Evolutionary conservation across 2,888 invertebrate species (phyloP), one percentile per base, ranked within the genome.

Genomic region (Halictus quadricinctus): DNA sequence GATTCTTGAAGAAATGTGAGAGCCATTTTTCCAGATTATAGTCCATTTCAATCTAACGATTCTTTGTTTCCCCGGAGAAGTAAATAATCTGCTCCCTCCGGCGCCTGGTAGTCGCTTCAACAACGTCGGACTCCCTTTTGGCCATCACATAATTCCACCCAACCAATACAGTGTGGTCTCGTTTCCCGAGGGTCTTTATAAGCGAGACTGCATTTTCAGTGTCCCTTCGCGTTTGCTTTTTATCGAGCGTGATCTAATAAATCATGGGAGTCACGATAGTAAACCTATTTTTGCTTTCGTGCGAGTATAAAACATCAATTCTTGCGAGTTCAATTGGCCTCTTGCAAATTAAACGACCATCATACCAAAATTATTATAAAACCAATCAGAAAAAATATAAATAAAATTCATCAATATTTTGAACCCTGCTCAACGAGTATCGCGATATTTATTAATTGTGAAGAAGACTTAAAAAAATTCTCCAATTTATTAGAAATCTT

Each of bases 161-260:
- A 79, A 54, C 69, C 60, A 21, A 73, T 10, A 13, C 46, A 50
- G 69, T 3, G 41, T 66, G 50, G 60, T 64, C 48, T 15, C 41
- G 69, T 82, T 74, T 60, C 29, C 58, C 8, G 43, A 50, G 73
- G 82, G 79, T 86, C 75, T 84, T 79, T 79, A 79, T 82, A 82
- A 80, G 74, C 78, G 74, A 1, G 48, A 41, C 50, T 43, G 41
- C 46, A 41, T 81, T 66, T 7, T 18, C 64, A 58, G 54, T 21
- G 29, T 60, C 43, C 58, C 36, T 60, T 70, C 64, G 43, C 78
- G 25, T 54, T 66, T 54, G 70, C n/a, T 29, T 43, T 13, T 43
- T 36, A n/a, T 36, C 21, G 41, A 25, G 78, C 69, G 41, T 41
- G 21, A 15, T 69, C 41, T 21, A 41, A 41, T 69, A 69, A 69